These are phyloP conservation scores for Sebastes vulpes DNA, from an alignment of 2,797 vertebrate species.

Conservation along the genomic window DNA sequence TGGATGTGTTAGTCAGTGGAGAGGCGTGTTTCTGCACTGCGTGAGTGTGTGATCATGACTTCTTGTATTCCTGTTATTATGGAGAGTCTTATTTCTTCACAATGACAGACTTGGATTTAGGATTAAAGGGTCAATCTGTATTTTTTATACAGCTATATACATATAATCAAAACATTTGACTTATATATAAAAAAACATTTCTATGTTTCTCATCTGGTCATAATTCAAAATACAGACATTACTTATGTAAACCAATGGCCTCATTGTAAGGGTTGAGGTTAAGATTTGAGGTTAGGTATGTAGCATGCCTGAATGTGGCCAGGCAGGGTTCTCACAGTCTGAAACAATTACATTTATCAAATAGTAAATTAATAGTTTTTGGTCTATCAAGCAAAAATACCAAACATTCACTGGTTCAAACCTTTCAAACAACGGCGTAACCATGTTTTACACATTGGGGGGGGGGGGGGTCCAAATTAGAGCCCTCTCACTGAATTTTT, in stretches of 20 bases:
- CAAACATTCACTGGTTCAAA: background rate
- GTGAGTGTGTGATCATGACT: background rate
- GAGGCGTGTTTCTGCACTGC: background rate
- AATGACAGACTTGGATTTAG: background rate
- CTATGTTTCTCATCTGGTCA: background rate
- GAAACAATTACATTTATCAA: background rate
- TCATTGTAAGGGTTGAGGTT: background rate
- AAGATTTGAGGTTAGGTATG: background rate
- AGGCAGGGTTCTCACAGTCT: background rate
- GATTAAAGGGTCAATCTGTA: background rate
- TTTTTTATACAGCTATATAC: background rate
- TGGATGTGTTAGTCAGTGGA: background rate
- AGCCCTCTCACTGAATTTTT: background rate
- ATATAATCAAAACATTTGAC: background rate
- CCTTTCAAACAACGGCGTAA: background rate
- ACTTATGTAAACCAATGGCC: background rate
- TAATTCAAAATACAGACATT: background rate
- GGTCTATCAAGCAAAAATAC: background rate
- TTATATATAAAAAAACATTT: background rate
- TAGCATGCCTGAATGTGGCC: background rate
- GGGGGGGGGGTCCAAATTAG: too few species aligned
- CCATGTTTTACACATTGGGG: fast-evolving
- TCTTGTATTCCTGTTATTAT: background rate
- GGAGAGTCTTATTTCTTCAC: background rate
- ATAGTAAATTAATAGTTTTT: too few species aligned